phyloP scores from a whole-genome alignment of 2,797 vertebrate genomes.

The Leptoclinus maculatus region DNA sequence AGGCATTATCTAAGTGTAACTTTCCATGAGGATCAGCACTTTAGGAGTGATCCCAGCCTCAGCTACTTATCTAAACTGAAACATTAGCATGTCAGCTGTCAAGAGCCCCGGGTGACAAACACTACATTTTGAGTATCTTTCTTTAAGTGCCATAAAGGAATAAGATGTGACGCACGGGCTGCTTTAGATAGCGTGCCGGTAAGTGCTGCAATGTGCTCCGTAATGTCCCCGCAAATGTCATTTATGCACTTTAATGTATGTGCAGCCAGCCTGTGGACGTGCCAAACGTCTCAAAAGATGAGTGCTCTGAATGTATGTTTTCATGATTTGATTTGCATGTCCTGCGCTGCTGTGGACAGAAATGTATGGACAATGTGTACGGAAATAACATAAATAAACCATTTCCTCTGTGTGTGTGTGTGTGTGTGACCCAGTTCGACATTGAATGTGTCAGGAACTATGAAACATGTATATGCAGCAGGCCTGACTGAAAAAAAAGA shows the following conservation, averaged over 20 bases:
- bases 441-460: slow-evolving; percentile 29
- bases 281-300: slow-evolving; percentile 5
- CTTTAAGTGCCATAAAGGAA: slow-evolving; percentile 21
- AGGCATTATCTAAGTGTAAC: no score
- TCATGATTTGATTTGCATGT: slow-evolving; percentile 13
- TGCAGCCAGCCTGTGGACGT: neutral
- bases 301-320: neutral
- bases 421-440: slow-evolving; percentile 38
- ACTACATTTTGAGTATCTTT: slow-evolving; percentile 5
- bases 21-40: neutral
- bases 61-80: slow-evolving; percentile 7
- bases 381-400: slow-evolving; percentile 36
- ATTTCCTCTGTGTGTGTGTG: slow-evolving; percentile 6
- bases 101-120: slow-evolving; percentile 8
- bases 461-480: slow-evolving; percentile 38
- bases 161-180: slow-evolving; percentile 4
- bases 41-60: neutral
- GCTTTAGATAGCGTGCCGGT: slow-evolving; percentile 16
- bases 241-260: slow-evolving; percentile 15
- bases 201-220: slow-evolving; percentile 13
- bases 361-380: neutral
- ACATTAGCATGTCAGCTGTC: slow-evolving; percentile 28
- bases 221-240: slow-evolving; percentile 11
- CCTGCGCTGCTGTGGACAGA: slow-evolving; percentile 4
- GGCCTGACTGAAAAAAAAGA: slow-evolving; percentile 14